A percentile compares a stretch with the other conserved stretches of the same genome.
Evolutionary conservation across 64 coral and sea anemone genomes (phyloP).

Genomic region (Porites lutea): DNA sequence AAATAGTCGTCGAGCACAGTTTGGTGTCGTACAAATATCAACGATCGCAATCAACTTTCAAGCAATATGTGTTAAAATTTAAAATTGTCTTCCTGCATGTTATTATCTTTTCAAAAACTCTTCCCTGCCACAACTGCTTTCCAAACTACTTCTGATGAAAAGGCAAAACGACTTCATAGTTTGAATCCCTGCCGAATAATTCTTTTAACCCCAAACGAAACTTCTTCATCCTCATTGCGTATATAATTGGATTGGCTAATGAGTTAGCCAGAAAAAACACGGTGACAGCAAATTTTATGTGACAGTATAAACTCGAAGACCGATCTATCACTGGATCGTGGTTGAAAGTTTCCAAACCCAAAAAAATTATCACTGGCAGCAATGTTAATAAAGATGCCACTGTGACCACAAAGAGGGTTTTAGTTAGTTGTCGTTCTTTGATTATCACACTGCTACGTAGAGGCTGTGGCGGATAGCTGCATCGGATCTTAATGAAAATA

Average conservation of each 20-base stretch:
- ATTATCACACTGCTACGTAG: neutral
- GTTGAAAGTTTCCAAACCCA: neutral
- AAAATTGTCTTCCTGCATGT: too few species aligned
- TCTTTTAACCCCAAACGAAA: neutral
- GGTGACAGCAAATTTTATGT: neutral
- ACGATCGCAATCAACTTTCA: too few species aligned
- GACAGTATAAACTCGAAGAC: too few species aligned
- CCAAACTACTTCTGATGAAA: too few species aligned
- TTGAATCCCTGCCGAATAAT: neutral
- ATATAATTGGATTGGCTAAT: constrained; percentile 22
- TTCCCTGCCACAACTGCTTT: too few species aligned
- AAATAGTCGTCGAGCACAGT: too few species aligned
- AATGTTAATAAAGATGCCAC: neutral
- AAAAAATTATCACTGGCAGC: neutral
- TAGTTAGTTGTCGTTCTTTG: constrained; percentile 11
- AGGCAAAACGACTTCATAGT: too few species aligned
- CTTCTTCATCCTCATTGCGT: neutral
- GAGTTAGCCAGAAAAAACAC: constrained; percentile 11
- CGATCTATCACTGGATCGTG: neutral
- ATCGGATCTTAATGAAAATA: constrained; percentile 7
- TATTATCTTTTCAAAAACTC: too few species aligned
- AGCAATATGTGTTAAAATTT: too few species aligned
- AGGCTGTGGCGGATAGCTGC: neutral
- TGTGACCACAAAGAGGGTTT: neutral
- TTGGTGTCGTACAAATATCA: too few species aligned